Base-by-base conservation (phyloP, 2,888 invertebrate genomes). In the Acanthosepion lycidas region DNA sequence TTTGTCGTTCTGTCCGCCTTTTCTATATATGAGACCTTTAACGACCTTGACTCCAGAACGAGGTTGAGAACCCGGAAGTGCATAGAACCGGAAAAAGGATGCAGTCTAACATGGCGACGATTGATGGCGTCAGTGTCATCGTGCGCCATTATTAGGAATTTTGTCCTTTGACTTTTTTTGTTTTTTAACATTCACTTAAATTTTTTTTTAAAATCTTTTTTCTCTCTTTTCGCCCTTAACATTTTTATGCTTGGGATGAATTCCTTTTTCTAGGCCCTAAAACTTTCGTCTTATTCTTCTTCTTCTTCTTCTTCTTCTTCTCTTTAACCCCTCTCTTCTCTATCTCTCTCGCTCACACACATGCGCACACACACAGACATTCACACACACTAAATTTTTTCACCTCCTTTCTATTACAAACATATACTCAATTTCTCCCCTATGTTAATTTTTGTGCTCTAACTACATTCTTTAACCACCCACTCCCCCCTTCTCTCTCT, bases 11-110 rank as follows among this genome's bases (percentile, higher is more conserved):
- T 33, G 78, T 78, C n/a, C 15, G 78, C 78, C 78, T 78, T 78
- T 78, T 78, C n/a, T n/a, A 78, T 5, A 33, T 78, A 33, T n/a
- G n/a, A 78, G n/a, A 78, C n/a, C 78, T 15, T 78, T n/a, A n/a
- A 78, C 78, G 18, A 78, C 78, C 78, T 78, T 78, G 78, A 78
- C n/a, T 78, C 78, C n/a, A 78, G n/a, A 78, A 78, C 78, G 78
- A 78, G 78, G 78, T 78, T 78, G 78, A 78, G 78, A 78, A 78
- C 78, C 78, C 78, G 78, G 78, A 78, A 78, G 78, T 33, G n/a
- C n/a, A 33, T 12, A 78, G 78, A 78, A 78, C 78, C 78, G 78
- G 78, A 78, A 78, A 78, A 55, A 55, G 55, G 55, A 59, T 59
- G 59, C 59, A 6, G n/a, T 15, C n/a, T n/a, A n/a, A 15, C n/a